Base-by-base conservation (phyloP, 2,797 vertebrate genomes). In the Enteromius afrohamiltoni region DNA sequence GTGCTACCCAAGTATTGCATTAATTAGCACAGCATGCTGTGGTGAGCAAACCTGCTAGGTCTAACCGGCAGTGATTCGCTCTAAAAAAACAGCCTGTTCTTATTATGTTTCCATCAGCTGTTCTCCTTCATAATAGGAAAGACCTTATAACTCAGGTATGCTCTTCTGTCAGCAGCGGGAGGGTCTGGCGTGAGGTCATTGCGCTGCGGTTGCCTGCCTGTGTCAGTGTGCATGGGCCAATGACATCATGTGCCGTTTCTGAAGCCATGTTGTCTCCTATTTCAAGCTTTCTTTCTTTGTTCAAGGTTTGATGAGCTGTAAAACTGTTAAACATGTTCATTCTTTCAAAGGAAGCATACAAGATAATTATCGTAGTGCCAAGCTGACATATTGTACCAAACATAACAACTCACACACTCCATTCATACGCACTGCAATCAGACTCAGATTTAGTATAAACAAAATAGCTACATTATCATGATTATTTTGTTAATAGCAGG, bases 291-390 rank as follows among this genome's bases (percentile, higher is more conserved):
- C 89, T 91, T 92, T 92, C 53, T 76, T 76, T 75, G 86, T 91
- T 91, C 86, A 23, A 64, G 64, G 88, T 69, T 89, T 92, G 92
- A 94, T 91, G 83, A 92, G 88, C 91, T 92, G 87, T 87, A 91
- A 92, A 94, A 86, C 84, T 79, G 89, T 88, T 85, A 85, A 65
- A 74, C 16, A 62, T 75, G 55, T 89, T 88, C 87, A 85, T 86
- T 88, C 90, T 85, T 88, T 89, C 88, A 47, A 81, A 73, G 75
- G 34, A 80, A 60, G 53, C 68, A 67, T 69, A n/a, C 34, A 60
- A 81, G 8, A 31, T 34, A 62, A 45, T 13, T 34, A 26, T 49
- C 47, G 7, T 49, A 31, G 53, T 9, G 49, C 73, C 73, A 55
- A 75, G 31, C 34, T 0, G 49, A 55, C 71, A 75, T 19, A n/a